Evolutionary conservation across 1,140 invertebrate genomes (phyloP).

Genomic region (Phymorhynchus buccinoides): DNA sequence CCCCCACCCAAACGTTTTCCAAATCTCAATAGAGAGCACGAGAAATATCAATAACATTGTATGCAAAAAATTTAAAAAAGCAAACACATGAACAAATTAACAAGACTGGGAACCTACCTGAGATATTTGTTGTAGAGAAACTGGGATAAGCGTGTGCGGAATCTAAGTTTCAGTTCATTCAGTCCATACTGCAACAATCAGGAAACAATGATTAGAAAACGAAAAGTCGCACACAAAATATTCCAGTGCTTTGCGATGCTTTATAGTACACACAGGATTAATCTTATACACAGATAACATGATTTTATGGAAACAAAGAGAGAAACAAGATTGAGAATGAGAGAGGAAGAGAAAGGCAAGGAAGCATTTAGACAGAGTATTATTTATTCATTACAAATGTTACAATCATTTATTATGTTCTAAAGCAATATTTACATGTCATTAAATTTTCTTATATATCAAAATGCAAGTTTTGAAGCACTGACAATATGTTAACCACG

Average conservation of each 20-base stretch:
- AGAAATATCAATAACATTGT: background rate
- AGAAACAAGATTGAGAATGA: background rate
- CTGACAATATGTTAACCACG: too few species aligned
- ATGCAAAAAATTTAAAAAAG: too few species aligned
- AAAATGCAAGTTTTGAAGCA: too few species aligned
- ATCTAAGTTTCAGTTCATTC: conserved; percentile 91
- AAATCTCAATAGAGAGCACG: too few species aligned
- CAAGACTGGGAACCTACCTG: conserved; percentile 78
- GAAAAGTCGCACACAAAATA: background rate
- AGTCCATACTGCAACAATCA: conserved; percentile 82
- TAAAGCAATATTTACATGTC: too few species aligned
- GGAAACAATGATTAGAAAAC: background rate
- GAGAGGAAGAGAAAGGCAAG: background rate
- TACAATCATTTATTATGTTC: too few species aligned
- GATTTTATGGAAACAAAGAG: background rate
- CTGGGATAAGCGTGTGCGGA: conserved; percentile 90
- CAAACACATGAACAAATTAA: background rate
- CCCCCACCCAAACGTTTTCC: too few species aligned
- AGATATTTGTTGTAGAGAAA: conserved; percentile 93
- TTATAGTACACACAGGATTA: too few species aligned
- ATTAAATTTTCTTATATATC: too few species aligned
- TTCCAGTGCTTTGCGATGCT: too few species aligned
- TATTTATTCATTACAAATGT: too few species aligned
- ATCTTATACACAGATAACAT: background rate
- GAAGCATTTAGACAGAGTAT: too few species aligned